phyloP scores from a whole-genome alignment of 2,797 vertebrate genomes.

The Microctenopoma lineatum region DNA sequence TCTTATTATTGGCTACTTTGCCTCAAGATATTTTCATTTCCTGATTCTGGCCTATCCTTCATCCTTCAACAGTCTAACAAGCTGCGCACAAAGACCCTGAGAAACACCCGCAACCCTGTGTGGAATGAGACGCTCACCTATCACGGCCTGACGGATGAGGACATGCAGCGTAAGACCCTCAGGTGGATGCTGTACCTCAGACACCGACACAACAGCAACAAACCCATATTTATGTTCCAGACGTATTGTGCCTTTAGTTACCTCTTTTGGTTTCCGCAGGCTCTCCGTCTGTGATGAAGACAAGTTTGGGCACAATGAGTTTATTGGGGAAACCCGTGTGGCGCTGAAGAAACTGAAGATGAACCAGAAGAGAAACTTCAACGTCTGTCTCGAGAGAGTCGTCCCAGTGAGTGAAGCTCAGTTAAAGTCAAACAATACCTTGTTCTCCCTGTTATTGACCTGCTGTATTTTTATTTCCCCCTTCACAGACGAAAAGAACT shows the following conservation, averaged over 20 bases:
- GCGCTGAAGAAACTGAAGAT: constrained; percentile 95
- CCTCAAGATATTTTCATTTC: constrained; percentile 4
- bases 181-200: constrained; percentile 74
- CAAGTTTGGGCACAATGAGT: constrained; percentile 98
- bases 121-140: constrained; percentile 97
- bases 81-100: constrained; percentile 94
- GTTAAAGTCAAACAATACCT: constrained; percentile 9
- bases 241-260: not conserved
- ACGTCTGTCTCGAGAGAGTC: constrained; percentile 94
- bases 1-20: not conserved
- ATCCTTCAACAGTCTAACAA: constrained; percentile 89
- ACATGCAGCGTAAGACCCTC: constrained; percentile 97
- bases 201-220: not conserved
- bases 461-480: constrained; percentile 24
- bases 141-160: constrained; percentile 94
- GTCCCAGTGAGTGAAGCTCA: constrained; percentile 85
- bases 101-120: constrained; percentile 93
- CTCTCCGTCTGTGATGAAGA: constrained; percentile 97
- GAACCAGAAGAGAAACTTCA: constrained; percentile 96
- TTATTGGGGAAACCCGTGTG: constrained; percentile 96
- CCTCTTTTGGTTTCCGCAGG: constrained; percentile 73
- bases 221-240: constrained; percentile 1
- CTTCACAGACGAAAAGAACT: constrained; percentile 88
- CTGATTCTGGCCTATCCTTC: constrained; percentile 13
- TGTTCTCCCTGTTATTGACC: constrained; percentile 42